Conservation (phyloP, 64 coral and sea anemone genomes). For the Trachythela sp. region DNA sequence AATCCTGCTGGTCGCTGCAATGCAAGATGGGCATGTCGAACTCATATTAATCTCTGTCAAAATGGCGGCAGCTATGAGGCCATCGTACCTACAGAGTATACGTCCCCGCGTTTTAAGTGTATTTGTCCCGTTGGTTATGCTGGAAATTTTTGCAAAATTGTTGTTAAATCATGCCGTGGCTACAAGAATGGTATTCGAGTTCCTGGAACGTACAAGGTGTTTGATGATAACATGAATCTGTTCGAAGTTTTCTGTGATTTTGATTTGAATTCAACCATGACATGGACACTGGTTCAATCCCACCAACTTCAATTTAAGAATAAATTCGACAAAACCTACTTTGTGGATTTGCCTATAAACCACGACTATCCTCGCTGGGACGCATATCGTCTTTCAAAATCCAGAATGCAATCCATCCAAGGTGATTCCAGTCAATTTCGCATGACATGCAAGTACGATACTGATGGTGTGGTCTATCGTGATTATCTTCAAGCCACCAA, state of each 20-base stretch:
- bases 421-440: not conserved
- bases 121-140: not conserved
- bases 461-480: not conserved
- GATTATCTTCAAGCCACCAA: constrained; percentile 11
- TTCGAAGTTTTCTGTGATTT: constrained; percentile 43
- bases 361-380: not conserved
- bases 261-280: not conserved
- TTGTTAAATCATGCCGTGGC: not conserved
- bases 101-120: not conserved
- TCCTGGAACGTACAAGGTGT: constrained; percentile 16
- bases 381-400: constrained; percentile 24
- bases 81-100: too few relatives aligned
- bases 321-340: not conserved
- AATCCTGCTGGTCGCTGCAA: too few relatives aligned
- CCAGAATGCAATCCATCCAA: constrained; percentile 22
- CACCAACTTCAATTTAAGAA: not conserved
- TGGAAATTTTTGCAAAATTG: constrained; percentile 19
- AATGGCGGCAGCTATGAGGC: too few relatives aligned
- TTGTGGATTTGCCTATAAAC: not conserved
- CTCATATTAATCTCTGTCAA: too few relatives aligned
- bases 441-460: constrained; percentile 21
- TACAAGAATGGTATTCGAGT: not conserved
- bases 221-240: not conserved
- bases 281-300: constrained; percentile 21
- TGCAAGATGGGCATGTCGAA: too few relatives aligned